Evolutionary conservation across 2,888 invertebrate genomes (phyloP).

Genomic region (Pammene fasciana): DNA sequence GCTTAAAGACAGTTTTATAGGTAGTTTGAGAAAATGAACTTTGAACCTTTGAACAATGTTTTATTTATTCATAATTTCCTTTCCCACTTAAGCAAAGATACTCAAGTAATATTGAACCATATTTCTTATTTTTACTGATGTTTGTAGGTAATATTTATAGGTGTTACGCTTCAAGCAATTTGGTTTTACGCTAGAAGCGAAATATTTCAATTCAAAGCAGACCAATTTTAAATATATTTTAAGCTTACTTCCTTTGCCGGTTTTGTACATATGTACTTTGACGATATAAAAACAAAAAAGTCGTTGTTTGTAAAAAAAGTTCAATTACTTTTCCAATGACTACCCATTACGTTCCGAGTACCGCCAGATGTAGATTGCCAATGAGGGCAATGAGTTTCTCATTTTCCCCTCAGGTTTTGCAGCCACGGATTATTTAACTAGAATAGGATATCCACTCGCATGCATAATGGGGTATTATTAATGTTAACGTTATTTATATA

Average conservation of each 20-base stretch:
- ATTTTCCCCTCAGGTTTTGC: background rate
- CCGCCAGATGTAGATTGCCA: slow-evolving; percentile 6
- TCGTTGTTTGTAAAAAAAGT: background rate
- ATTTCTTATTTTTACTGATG: no score
- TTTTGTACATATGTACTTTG: background rate
- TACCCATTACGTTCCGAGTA: background rate
- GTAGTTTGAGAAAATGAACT: background rate
- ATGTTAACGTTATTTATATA: no score
- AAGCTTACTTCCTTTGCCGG: no score
- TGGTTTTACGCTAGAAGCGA: no score
- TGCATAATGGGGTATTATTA: no score
- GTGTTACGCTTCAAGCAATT: no score
- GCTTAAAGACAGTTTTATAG: background rate
- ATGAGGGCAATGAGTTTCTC: slow-evolving; percentile 7
- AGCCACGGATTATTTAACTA: background rate
- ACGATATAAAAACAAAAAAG: background rate
- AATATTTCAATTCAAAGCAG: no score
- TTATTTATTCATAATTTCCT: background rate
- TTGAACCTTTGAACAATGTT: background rate
- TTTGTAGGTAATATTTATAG: no score
- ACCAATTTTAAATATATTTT: no score
- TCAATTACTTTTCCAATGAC: background rate
- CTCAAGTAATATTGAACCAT: no score
- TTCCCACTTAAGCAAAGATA: background rate
- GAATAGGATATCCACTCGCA: background rate